These are phyloP conservation scores for Peromyscus attwateri DNA, from an alignment of 2,797 vertebrate genomes.

Conservation along the genomic window DNA sequence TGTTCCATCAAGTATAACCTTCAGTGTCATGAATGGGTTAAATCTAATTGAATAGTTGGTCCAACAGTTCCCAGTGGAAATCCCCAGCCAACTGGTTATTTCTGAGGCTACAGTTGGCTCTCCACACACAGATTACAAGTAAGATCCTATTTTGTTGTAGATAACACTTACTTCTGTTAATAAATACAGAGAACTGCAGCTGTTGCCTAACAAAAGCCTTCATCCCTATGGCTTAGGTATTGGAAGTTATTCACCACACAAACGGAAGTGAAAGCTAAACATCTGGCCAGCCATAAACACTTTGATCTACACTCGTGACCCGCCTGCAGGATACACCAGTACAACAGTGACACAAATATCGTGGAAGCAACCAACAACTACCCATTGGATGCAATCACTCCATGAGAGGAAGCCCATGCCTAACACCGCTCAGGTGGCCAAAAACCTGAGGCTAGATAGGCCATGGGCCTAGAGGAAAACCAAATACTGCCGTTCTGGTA, in stretches of 20 bases:
- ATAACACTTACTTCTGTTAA: too few species aligned
- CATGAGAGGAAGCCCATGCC: neutral
- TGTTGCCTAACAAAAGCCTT: neutral
- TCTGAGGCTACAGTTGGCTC: neutral
- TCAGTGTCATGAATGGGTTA: neutral
- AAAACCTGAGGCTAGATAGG: neutral
- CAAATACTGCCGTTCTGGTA: neutral
- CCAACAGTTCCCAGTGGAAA: neutral
- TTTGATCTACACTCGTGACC: neutral
- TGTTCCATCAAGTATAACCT: too few species aligned
- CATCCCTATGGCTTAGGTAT: fast-evolving
- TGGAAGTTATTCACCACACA: neutral
- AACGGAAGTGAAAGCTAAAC: neutral
- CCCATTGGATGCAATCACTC: neutral
- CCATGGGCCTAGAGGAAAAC: too few species aligned
- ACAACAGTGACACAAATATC: neutral
- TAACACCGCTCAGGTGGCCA: too few species aligned
- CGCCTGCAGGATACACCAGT: neutral
- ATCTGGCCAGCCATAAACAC: neutral
- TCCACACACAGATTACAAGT: too few species aligned
- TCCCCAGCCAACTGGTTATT: too few species aligned
- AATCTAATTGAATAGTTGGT: neutral
- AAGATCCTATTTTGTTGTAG: neutral
- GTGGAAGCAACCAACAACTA: too few species aligned
- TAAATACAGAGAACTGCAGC: neutral